Evolutionary conservation across 2,888 invertebrate species (phyloP), one percentile per base, ranked within the genome.

Genomic region (Isoperla grammatica): DNA sequence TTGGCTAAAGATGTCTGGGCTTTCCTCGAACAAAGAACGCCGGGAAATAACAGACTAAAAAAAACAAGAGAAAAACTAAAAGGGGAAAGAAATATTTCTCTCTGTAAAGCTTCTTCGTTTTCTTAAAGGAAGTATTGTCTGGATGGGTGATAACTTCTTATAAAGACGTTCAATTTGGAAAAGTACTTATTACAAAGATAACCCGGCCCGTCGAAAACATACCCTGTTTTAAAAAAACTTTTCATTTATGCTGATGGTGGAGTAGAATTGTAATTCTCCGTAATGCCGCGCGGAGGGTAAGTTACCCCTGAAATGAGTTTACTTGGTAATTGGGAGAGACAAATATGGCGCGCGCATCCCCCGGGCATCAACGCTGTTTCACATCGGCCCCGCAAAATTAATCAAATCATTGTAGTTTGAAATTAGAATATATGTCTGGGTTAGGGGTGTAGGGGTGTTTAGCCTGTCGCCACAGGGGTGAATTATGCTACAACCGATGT

Each of bases 401-500:
- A 49, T 49, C 49, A 49, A 49, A 49, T 49, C 49, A 49, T 49
- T 35, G 29, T 49, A 49, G 49, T 49, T 49, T 49, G 49, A 49
- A 49, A 49, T 49, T 49, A 49, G 49, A 49, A 49, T 49, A 49
- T 23, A 49, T 49, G 49, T 49, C 49, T 49, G 15, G 22, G 49
- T 49, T 49, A 29, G 9, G 29, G 49, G 46, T 19, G 20, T 11
- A 48, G 8, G 13, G 49, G 49, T 22, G 29, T 23, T 22, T 11
- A 19, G n/a, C 8, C 35, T 49, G 49, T 49, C 23, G 49, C 49
- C 35, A 35, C 49, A 6, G 23, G 46, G 29, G 29, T 49, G 49
- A 49, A 35, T 49, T 49, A 49, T 49, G 49, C 29, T 49, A 23
- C 29, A 49, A 49, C 49, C 49, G 17, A 49, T 49, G 49, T 23